Percentiles rank a stretch among this genome's conserved stretches.
These are phyloP conservation scores for Falco cherrug DNA, from an alignment of 2,797 vertebrate species.

Conservation along the genomic window DNA sequence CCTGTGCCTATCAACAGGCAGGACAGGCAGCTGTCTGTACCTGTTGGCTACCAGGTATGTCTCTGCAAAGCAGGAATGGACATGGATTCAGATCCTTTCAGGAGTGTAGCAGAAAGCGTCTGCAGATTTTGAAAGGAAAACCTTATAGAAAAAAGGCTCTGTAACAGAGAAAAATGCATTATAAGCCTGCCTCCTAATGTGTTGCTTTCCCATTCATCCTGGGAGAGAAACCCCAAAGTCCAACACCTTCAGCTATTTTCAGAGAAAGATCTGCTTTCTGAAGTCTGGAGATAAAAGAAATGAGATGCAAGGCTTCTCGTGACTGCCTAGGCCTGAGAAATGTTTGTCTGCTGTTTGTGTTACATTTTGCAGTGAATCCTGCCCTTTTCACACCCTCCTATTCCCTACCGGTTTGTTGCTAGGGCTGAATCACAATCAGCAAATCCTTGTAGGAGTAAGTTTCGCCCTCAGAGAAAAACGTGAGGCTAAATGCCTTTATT, in stretches of 20 bases:
- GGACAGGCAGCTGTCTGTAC: not conserved
- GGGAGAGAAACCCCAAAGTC: not conserved
- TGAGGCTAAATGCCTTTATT: not conserved
- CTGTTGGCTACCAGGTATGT: not conserved
- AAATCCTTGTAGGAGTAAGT: not conserved
- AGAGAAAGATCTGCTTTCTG: not conserved
- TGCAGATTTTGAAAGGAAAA: not conserved
- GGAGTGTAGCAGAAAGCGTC: not conserved
- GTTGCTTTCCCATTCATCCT: not conserved
- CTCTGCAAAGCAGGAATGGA: not conserved
- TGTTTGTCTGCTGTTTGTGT: not conserved
- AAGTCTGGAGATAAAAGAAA: not conserved
- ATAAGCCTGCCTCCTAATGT: not conserved
- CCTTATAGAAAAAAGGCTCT: not conserved
- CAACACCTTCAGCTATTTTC: not conserved
- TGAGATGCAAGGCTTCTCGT: not conserved
- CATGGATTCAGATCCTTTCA: not conserved
- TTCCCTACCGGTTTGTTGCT: not conserved
- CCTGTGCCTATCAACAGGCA: not conserved
- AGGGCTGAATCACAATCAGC: not conserved
- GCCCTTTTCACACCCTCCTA: not conserved
- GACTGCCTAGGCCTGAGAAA: not conserved
- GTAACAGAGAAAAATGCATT: not conserved
- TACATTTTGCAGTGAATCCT: not conserved
- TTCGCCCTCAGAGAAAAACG: not conserved